Percentiles rank a stretch among this genome's conserved stretches.
Evolutionary conservation across 1,140 invertebrate genomes (phyloP).

Genomic region (Drosophila miranda): DNA sequence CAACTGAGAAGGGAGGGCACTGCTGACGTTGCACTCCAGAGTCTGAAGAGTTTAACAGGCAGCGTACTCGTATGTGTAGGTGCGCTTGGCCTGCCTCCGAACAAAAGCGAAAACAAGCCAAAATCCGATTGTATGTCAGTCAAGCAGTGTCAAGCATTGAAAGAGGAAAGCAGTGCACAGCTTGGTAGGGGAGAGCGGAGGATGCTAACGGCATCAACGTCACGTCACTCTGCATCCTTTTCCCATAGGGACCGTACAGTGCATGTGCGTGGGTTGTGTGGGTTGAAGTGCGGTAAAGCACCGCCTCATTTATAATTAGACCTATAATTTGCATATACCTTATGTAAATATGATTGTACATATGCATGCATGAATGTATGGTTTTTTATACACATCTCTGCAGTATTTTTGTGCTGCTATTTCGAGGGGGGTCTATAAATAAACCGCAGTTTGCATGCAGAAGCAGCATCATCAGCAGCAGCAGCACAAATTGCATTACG

Average conservation of each 20-base stretch:
- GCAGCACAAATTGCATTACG: too few relatives aligned
- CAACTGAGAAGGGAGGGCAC: constrained; percentile 11
- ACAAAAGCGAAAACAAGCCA: constrained; percentile 6
- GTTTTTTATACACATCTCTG: too few relatives aligned
- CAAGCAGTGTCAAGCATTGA: background rate
- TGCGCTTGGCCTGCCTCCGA: constrained; percentile 5
- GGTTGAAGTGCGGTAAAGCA: background rate
- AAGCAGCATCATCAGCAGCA: too few relatives aligned
- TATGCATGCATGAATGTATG: background rate
- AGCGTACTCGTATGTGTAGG: too few relatives aligned
- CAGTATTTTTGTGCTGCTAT: too few relatives aligned
- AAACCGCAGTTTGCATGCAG: too few relatives aligned
- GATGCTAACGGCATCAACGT: too few relatives aligned
- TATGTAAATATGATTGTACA: background rate
- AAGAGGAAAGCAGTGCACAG: background rate
- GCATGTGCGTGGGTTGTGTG: background rate
- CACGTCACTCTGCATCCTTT: too few relatives aligned
- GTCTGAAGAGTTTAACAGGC: constrained; percentile 7
- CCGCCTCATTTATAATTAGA: too few relatives aligned
- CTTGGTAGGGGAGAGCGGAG: background rate
- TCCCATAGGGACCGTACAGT: too few relatives aligned
- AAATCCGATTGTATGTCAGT: constrained; percentile 19
- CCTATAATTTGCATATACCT: background rate
- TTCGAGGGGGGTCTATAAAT: too few relatives aligned
- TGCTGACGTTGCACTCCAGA: constrained; percentile 35